Evolutionary conservation across 92 coral and sea anemone species (phyloP).

Genomic region (Actinostola sp.): DNA sequence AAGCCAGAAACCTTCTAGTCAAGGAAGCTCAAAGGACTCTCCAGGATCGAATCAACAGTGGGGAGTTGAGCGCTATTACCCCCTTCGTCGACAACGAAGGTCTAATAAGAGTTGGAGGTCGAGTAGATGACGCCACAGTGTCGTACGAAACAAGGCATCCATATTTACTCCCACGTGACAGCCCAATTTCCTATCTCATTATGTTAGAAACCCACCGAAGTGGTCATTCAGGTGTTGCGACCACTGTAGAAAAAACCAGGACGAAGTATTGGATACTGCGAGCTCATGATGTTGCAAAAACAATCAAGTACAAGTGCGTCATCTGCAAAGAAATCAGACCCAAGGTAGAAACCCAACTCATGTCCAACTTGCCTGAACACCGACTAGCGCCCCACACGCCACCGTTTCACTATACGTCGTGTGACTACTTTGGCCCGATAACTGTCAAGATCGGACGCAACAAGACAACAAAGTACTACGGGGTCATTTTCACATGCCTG

Average conservation of each 20-base stretch:
- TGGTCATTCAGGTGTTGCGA: slow-evolving; percentile 4
- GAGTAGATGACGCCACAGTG: slow-evolving; percentile 11
- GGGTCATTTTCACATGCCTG: not conserved
- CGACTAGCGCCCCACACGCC: slow-evolving; percentile 25
- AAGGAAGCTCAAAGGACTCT: slow-evolving; percentile 9
- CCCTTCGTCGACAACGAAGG: too few relatives aligned
- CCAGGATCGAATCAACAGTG: slow-evolving; percentile 10
- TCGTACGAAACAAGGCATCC: slow-evolving; percentile 10
- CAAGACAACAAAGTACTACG: slow-evolving; percentile 8
- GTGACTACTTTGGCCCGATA: slow-evolving; percentile 35
- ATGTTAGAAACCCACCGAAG: not conserved
- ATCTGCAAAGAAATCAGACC: slow-evolving; percentile 13
- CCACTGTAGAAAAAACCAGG: slow-evolving; percentile 3
- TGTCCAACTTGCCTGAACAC: slow-evolving; percentile 26
- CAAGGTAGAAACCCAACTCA: slow-evolving; percentile 15
- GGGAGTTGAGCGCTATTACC: slow-evolving; percentile 14
- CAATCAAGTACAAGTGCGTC: slow-evolving; percentile 31
- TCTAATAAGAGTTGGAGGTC: slow-evolving; percentile 26
- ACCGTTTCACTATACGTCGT: slow-evolving; percentile 24
- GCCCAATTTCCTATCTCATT: too few relatives aligned
- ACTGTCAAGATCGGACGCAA: slow-evolving; percentile 27
- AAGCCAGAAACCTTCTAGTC: too few relatives aligned
- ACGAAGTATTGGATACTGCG: slow-evolving; percentile 36
- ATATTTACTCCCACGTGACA: not conserved
- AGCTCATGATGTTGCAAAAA: slow-evolving; percentile 28